Percentiles rank a stretch among this genome's conserved stretches.
These are phyloP conservation scores for Hemicrepidius hirtus DNA, from an alignment of 2,888 invertebrate genomes.

Conservation along the genomic window DNA sequence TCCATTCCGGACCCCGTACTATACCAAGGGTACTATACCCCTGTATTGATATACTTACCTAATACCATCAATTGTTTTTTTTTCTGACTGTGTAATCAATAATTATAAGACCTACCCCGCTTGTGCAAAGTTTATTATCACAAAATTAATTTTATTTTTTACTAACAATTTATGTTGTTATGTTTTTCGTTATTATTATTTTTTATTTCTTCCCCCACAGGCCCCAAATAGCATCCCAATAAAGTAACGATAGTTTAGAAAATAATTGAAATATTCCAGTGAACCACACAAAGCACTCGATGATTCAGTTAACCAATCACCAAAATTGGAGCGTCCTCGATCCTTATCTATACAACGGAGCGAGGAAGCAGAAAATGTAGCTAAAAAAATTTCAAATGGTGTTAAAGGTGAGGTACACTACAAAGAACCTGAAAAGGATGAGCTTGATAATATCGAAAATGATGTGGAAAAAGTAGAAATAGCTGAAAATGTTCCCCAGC, in stretches of 20 bases:
- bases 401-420: slow-evolving; percentile 55
- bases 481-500: slow-evolving; percentile 13
- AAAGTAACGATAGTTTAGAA: slow-evolving; percentile 55
- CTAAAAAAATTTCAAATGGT: slow-evolving; percentile 47
- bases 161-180: slow-evolving; percentile 53
- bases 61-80: too few relatives aligned
- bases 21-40: too few relatives aligned
- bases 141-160: slow-evolving; percentile 45
- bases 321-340: slow-evolving; percentile 72
- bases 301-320: slow-evolving; percentile 52
- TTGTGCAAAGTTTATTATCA: neutral
- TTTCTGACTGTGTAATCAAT: too few relatives aligned
- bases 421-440: slow-evolving; percentile 45
- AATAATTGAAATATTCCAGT: slow-evolving; percentile 66
- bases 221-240: slow-evolving; percentile 69
- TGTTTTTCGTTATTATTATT: slow-evolving; percentile 56
- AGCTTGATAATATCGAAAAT: slow-evolving; percentile 38
- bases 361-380: slow-evolving; percentile 67
- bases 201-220: slow-evolving; percentile 62
- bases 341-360: slow-evolving; percentile 74
- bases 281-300: slow-evolving; percentile 57
- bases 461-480: slow-evolving; percentile 35
- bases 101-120: too few relatives aligned
- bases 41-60: too few relatives aligned
- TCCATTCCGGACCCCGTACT: too few relatives aligned